Percentiles rank a stretch among this genome's conserved stretches.
phyloP scores from a whole-genome alignment of 2,888 invertebrate genomes.

The Muschampia plurimacula region DNA sequence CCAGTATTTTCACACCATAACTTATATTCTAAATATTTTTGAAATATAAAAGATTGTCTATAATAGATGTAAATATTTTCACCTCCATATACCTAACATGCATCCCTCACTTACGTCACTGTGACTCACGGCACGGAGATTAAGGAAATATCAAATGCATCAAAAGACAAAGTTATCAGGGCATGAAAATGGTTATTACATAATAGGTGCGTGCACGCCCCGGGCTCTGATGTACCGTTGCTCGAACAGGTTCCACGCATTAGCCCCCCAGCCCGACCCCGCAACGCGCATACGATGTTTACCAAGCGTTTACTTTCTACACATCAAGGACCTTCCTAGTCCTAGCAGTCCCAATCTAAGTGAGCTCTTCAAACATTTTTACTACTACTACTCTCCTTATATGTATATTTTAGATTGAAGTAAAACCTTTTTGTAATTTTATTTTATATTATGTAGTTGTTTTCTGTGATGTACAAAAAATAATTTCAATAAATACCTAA shows the following conservation, averaged over 20 bases:
- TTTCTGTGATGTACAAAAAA: too few species aligned
- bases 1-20: too few species aligned
- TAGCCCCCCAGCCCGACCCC: conserved; percentile 49
- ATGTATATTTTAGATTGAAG: neutral
- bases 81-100: too few species aligned
- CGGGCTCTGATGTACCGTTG: conserved; percentile 77
- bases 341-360: conserved; percentile 57
- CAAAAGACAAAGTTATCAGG: conserved; percentile 49
- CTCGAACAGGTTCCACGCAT: conserved; percentile 77
- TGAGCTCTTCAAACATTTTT: conserved; percentile 40
- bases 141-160: conserved; percentile 42
- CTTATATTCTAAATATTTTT: too few species aligned
- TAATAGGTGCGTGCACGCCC: conserved; percentile 78
- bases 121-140: conserved; percentile 7
- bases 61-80: neutral
- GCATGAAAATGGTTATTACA: conserved; percentile 80
- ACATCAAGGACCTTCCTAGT: conserved; percentile 78
- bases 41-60: too few species aligned
- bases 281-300: conserved; percentile 62
- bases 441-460: too few species aligned
- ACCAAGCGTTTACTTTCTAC: conserved; percentile 83
- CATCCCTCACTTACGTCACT: neutral
- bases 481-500: too few species aligned
- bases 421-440: neutral
- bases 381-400: neutral